Evolutionary conservation across 2,113 vertebrate species (phyloP).

Genomic region (Pardalotus punctatus): DNA sequence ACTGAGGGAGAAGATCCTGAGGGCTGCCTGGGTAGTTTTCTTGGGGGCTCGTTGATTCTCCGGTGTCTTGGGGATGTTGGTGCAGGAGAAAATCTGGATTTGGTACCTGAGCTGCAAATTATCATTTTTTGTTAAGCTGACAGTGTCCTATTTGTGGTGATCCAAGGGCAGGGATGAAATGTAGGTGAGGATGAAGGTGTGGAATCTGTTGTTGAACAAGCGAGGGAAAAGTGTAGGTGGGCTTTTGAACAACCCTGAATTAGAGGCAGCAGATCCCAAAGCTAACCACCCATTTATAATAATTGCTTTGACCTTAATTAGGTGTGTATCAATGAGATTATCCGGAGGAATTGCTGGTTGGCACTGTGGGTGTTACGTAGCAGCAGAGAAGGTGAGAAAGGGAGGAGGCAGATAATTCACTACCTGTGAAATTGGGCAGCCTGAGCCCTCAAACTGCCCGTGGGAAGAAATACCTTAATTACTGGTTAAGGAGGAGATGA

Average conservation of each 20-base stretch:
- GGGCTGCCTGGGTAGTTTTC: not conserved
- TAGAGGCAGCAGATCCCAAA: not conserved
- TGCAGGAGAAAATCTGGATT: not conserved
- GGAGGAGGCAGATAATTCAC: not conserved
- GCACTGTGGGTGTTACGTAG: not conserved
- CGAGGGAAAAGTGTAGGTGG: not conserved
- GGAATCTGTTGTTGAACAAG: not conserved
- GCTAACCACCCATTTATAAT: not conserved
- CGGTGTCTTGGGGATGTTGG: not conserved
- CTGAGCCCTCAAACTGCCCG: not conserved
- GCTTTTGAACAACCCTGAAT: not conserved
- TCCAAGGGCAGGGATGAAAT: not conserved
- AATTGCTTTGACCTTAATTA: slow-evolving; percentile 14
- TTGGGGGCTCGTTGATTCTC: not conserved
- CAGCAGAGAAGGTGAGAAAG: not conserved
- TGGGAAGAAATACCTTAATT: not conserved
- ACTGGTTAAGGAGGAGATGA: not conserved
- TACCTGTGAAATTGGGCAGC: not conserved
- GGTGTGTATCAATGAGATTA: not conserved
- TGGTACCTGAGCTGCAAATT: not conserved
- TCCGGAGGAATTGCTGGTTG: not conserved
- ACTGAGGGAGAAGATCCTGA: not conserved
- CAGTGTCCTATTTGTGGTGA: not conserved
- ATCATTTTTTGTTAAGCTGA: not conserved
- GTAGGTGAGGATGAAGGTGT: not conserved